phyloP scores from a whole-genome alignment of 2,888 invertebrate species.

The Callinectes sapidus region DNA sequence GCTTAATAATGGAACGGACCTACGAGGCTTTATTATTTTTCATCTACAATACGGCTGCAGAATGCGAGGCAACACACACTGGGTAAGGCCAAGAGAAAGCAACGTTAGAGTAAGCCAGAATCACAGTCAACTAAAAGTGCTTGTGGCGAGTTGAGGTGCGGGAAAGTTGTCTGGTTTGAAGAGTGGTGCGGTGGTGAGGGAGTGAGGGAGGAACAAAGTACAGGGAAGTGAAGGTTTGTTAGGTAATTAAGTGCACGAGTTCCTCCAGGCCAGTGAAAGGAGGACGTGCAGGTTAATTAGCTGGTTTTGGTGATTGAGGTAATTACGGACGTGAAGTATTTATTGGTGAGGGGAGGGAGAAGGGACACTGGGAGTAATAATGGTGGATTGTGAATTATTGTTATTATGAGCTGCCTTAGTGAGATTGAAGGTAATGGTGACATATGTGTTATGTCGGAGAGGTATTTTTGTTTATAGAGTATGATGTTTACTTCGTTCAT shows the following conservation, averaged over 20 bases:
- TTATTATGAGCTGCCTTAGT: background rate
- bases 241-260: conserved; percentile 13
- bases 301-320: background rate
- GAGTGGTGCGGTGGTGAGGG: background rate
- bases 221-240: conserved; percentile 17
- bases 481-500: background rate
- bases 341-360: too few relatives aligned
- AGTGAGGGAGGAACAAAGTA: background rate
- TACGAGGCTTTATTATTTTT: background rate
- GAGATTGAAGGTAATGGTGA: background rate
- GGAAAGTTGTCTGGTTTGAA: background rate
- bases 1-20: background rate
- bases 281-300: background rate
- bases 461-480: background rate
- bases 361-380: background rate
- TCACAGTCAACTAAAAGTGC: background rate
- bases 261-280: background rate
- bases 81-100: background rate
- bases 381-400: background rate
- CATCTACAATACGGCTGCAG: background rate
- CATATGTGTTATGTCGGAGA: background rate
- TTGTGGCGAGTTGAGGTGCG: background rate
- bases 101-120: background rate
- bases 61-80: background rate
- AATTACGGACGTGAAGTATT: background rate